A percentile compares a stretch with the other conserved stretches of the same genome.
These are phyloP conservation scores for Esox niger DNA, from an alignment of 2,113 vertebrate genomes.

Conservation along the genomic window DNA sequence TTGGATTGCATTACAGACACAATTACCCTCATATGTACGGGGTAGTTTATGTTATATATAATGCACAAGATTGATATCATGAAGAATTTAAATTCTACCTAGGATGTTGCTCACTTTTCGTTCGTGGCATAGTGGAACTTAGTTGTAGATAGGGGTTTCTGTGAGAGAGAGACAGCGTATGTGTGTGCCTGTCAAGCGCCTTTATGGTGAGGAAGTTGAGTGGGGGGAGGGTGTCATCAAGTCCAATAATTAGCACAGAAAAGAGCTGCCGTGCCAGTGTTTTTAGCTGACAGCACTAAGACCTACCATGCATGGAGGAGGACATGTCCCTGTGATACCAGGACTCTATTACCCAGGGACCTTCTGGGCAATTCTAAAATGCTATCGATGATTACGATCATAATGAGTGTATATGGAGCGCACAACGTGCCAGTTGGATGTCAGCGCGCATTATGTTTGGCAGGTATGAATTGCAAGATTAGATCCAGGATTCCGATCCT, in stretches of 20 bases:
- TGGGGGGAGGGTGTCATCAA: background rate
- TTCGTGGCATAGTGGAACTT: background rate
- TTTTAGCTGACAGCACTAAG: constrained; percentile 1
- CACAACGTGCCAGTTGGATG: too few species aligned
- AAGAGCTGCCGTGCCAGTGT: background rate
- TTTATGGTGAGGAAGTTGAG: background rate
- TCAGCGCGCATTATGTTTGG: too few species aligned
- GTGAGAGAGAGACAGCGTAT: background rate
- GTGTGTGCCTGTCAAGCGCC: background rate
- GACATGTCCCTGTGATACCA: constrained; percentile 24
- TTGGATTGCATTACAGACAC: background rate
- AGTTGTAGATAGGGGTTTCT: background rate
- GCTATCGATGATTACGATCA: constrained; percentile 33
- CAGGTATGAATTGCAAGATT: background rate
- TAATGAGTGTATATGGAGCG: constrained; percentile 20
- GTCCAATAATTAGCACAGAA: constrained; percentile 24
- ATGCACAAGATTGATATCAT: background rate
- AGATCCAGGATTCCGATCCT: too few species aligned
- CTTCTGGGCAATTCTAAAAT: constrained; percentile 15
- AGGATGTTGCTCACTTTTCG: background rate
- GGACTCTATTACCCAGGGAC: constrained; percentile 45
- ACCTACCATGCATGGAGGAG: background rate
- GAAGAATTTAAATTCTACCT: background rate
- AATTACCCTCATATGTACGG: background rate
- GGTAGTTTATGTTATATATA: background rate